phyloP scores from a whole-genome alignment of 2,113 vertebrate genomes.

The Oxyura jamaicensis region DNA sequence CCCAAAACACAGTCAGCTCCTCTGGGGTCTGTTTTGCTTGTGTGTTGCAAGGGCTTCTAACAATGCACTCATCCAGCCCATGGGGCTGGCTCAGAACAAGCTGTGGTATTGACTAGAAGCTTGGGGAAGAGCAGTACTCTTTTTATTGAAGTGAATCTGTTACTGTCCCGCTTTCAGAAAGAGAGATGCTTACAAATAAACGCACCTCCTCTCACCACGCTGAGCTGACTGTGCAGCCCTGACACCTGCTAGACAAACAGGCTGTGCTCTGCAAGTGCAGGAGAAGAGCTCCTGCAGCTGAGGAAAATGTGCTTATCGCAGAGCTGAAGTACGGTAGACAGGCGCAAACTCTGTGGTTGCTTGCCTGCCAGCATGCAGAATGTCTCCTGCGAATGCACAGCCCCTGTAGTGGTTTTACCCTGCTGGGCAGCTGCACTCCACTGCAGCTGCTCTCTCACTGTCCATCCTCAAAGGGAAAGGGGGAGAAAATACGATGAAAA shows the following conservation, averaged over 20 bases:
- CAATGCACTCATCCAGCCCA: background rate
- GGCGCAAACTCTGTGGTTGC: background rate
- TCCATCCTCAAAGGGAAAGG: no score
- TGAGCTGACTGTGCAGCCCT: background rate
- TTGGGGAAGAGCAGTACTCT: background rate
- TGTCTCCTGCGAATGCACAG: background rate
- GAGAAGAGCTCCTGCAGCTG: background rate
- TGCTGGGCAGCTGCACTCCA: no score
- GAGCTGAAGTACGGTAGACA: background rate
- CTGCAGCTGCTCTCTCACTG: no score
- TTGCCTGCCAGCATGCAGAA: background rate
- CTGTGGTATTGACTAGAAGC: background rate
- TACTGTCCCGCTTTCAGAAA: background rate
- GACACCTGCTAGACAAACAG: background rate
- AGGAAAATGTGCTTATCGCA: background rate
- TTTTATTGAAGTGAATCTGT: background rate
- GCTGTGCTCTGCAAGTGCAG: background rate
- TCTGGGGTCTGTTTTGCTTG: background rate
- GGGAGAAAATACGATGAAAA: no score
- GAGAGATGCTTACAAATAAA: background rate
- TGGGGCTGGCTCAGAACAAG: background rate
- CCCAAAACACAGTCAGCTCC: background rate
- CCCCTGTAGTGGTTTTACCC: no score
- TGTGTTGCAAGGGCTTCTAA: background rate
- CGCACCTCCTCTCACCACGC: background rate